phyloP scores from a whole-genome alignment of 23 tunicate species.

The Aplidium turbinatum region DNA sequence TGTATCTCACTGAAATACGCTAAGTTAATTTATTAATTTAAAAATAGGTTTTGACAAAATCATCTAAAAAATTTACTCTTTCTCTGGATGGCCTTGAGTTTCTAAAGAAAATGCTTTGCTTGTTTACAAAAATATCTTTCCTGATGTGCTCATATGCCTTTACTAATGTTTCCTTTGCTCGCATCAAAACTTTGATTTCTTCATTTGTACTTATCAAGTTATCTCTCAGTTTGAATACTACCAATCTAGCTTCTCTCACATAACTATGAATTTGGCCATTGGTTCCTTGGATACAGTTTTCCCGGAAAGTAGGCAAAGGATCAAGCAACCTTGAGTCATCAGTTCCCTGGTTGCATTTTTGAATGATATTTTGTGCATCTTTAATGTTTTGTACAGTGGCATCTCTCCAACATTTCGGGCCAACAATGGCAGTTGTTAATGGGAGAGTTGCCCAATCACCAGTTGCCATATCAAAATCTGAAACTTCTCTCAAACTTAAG shows the following conservation, averaged over 20 bases:
- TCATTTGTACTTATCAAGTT: conserved; percentile 38
- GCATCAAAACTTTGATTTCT: conserved; percentile 50
- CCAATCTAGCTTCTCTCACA: conserved; percentile 30
- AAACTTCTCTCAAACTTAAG: too few species aligned
- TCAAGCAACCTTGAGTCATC: conserved; percentile 28
- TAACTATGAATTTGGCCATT: conserved; percentile 37
- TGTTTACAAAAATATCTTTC: conserved; percentile 63
- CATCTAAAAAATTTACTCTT: conserved; percentile 28
- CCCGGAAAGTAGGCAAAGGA: conserved; percentile 36
- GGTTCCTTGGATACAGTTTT: conserved; percentile 27
- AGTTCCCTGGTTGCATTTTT: conserved; percentile 34
- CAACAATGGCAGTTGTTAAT: conserved; percentile 32
- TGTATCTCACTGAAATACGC: too few species aligned
- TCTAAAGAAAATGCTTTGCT: conserved; percentile 37
- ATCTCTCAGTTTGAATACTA: conserved; percentile 47
- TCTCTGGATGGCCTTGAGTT: conserved; percentile 56
- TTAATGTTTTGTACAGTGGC: conserved; percentile 49
- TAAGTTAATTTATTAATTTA: too few species aligned
- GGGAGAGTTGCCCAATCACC: conserved; percentile 44
- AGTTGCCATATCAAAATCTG: conserved; percentile 24
- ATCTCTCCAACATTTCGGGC: conserved; percentile 46
- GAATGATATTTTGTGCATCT: conserved; percentile 31
- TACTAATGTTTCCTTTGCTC: conserved; percentile 47
- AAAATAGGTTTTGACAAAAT: too few species aligned
- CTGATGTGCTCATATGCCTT: conserved; percentile 45